Evolutionary conservation across 2,797 vertebrate species (phyloP).

Genomic region (Betta splendens): DNA sequence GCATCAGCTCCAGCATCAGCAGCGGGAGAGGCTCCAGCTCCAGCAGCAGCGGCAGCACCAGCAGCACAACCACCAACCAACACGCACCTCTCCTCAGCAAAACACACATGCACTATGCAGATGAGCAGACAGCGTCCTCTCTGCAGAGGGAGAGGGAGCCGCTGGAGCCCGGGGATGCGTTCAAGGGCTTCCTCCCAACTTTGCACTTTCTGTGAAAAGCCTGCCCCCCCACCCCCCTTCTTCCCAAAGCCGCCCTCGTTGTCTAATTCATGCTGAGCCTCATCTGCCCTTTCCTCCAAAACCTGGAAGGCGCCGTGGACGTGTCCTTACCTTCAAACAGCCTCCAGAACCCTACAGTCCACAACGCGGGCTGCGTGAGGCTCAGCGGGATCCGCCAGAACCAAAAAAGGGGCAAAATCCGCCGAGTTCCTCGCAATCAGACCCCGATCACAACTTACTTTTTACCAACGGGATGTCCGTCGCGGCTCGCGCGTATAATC

Average conservation of each 20-base stretch:
- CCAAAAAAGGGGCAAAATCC: constrained; percentile 31
- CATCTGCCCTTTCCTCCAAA: constrained; percentile 45
- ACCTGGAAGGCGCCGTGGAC: constrained; percentile 12
- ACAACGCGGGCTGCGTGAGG: constrained; percentile 59
- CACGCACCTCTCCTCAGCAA: constrained; percentile 63
- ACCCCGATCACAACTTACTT: constrained; percentile 64
- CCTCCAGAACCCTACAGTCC: constrained; percentile 73
- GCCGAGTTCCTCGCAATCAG: constrained; percentile 52
- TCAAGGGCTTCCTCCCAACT: constrained; percentile 56
- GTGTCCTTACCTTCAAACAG: constrained; percentile 76
- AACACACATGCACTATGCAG: constrained; percentile 45
- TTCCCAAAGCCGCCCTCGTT: constrained; percentile 1
- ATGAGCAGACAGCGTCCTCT: constrained; percentile 37
- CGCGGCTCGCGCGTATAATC: constrained; percentile 56
- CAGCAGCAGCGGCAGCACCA: constrained; percentile 51
- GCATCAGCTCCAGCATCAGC: constrained; percentile 54
- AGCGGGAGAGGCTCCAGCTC: constrained; percentile 54
- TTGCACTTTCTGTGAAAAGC: constrained; percentile 44
- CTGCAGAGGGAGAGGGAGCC: constrained; percentile 18
- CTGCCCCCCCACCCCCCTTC: not conserved
- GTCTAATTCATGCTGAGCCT: constrained; percentile 19
- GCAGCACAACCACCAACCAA: too few relatives aligned
- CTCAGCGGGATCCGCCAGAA: constrained; percentile 42
- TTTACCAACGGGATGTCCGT: constrained; percentile 61
- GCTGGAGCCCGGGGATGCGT: constrained; percentile 1